Conservation (phyloP, 2,797 vertebrate species). For the Alosa sapidissima region DNA sequence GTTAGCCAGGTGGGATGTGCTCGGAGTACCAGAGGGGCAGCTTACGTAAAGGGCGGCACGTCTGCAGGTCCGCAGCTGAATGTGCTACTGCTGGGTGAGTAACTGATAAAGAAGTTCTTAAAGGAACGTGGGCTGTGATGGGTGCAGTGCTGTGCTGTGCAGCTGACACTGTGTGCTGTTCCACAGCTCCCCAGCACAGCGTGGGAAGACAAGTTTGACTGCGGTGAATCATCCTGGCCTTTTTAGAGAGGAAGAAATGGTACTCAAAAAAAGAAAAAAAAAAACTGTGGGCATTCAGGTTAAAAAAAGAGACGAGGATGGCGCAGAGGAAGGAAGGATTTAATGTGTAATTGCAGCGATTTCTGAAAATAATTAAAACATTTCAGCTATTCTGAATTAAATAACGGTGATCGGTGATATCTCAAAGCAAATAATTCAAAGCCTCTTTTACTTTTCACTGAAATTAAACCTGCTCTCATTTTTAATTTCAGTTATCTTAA, state of each 20-base stretch:
- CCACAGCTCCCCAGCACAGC: conserved; percentile 70
- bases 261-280: conserved; percentile 37
- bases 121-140: conserved; percentile 75
- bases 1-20: conserved; percentile 37
- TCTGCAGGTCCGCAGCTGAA: conserved; percentile 59
- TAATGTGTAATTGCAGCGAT: not conserved
- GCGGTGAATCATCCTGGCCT: conserved; percentile 72
- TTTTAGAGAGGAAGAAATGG: conserved; percentile 58
- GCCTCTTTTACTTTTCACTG: not conserved
- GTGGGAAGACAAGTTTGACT: conserved; percentile 73
- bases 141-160: conserved; percentile 71
- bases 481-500: not conserved
- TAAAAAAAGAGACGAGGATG: not conserved
- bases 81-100: conserved; percentile 64
- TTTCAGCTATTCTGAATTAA: not conserved
- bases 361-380: conserved; percentile 22
- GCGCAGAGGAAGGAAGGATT: conserved; percentile 10
- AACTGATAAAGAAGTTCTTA: conserved; percentile 75
- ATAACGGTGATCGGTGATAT: not conserved
- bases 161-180: conserved; percentile 54
- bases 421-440: not conserved
- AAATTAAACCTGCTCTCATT: not conserved
- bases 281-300: conserved; percentile 27
- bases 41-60: conserved; percentile 49
- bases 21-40: conserved; percentile 37